Conservation (phyloP, 2,888 invertebrate species). For the Tiliacea citrago region DNA sequence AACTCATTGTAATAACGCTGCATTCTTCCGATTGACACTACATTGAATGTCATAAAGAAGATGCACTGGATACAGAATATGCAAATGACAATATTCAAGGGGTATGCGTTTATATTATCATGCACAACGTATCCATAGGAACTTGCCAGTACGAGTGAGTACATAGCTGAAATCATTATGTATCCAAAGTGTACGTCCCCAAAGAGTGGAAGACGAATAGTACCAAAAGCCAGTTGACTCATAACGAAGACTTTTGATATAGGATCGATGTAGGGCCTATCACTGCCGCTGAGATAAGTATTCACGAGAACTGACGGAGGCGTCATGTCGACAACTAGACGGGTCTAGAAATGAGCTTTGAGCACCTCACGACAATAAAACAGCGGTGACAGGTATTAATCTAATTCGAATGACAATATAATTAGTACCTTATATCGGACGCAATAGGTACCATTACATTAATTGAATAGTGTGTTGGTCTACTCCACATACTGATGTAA, state of each 20-base stretch:
- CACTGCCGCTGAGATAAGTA: conserved; percentile 70
- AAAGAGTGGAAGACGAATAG: conserved; percentile 71
- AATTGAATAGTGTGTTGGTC: conserved; percentile 44
- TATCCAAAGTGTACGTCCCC: conserved; percentile 59
- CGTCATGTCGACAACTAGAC: conserved; percentile 65
- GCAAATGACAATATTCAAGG: conserved; percentile 46
- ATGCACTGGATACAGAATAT: conserved; percentile 56
- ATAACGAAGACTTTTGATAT: conserved; percentile 74
- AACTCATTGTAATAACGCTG: conserved; percentile 72
- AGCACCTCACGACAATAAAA: conserved; percentile 20
- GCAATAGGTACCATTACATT: conserved; percentile 51
- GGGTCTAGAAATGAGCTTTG: conserved; percentile 35
- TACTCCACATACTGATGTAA: conserved; percentile 6
- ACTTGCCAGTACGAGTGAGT: conserved; percentile 55
- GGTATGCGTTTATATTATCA: conserved; percentile 7
- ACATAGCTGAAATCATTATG: conserved; percentile 60
- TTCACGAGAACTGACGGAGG: conserved; percentile 73
- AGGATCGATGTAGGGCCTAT: conserved; percentile 69
- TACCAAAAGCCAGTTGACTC: conserved; percentile 69
- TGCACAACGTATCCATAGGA: conserved; percentile 28
- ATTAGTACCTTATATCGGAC: conserved; percentile 47
- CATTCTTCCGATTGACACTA: conserved; percentile 70
- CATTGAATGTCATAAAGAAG: conserved; percentile 67
- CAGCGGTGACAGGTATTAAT: conserved; percentile 54
- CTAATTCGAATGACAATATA: conserved; percentile 59